Percentiles rank a stretch among this genome's conserved stretches.
Conservation (phyloP, 2,113 vertebrate species). For the Marmota monax region DNA sequence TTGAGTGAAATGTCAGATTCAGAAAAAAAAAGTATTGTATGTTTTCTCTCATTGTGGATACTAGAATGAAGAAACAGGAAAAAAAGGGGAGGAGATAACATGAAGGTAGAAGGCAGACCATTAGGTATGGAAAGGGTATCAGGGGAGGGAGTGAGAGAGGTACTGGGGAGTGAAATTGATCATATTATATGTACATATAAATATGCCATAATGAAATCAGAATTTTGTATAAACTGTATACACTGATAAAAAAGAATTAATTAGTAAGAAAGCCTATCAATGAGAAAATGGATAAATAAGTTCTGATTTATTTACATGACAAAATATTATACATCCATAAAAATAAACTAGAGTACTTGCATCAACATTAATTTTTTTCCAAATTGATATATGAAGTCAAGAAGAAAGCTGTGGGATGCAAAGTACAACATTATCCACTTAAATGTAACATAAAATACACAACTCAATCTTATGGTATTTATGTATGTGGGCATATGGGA, state of each 20-base stretch:
- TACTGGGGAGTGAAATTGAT: not conserved
- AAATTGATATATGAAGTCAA: not conserved
- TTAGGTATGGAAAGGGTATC: not conserved
- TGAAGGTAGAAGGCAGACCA: not conserved
- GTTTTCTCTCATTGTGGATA: not conserved
- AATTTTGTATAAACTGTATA: not conserved
- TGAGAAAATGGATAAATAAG: not conserved
- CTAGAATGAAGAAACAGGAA: not conserved
- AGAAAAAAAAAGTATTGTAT: not conserved
- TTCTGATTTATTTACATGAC: not conserved
- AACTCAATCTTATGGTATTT: not conserved
- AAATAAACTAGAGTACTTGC: not conserved
- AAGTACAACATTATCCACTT: not conserved
- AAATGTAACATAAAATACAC: not conserved
- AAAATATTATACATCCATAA: not conserved
- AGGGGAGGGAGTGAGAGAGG: too few species aligned
- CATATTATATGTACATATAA: not conserved
- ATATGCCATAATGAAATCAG: not conserved
- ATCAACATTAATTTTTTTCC: slow-evolving; percentile 4
- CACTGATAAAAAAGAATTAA: not conserved
- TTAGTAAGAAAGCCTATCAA: not conserved
- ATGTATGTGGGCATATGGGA: not conserved
- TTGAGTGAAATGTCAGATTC: not conserved
- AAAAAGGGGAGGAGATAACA: not conserved
- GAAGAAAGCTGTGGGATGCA: not conserved